These are phyloP conservation scores for Sphecodes monilicornis DNA, from an alignment of 2,888 invertebrate species.

Conservation along the genomic window DNA sequence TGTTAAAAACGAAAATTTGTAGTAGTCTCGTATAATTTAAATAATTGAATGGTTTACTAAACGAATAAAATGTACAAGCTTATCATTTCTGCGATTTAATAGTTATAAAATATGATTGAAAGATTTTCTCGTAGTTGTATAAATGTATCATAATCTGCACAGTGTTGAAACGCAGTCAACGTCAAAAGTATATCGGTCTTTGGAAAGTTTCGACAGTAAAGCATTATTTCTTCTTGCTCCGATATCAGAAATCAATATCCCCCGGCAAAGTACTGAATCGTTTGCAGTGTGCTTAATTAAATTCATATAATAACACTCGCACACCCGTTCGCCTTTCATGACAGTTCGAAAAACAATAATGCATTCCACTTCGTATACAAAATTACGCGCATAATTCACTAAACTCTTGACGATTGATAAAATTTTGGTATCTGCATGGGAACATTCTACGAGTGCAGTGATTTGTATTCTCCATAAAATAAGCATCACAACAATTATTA, in stretches of 20 bases:
- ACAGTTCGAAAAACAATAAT: background rate
- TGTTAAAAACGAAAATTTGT: too few relatives aligned
- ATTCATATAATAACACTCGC: background rate
- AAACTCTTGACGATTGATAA: background rate
- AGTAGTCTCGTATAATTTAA: background rate
- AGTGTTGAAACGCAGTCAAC: background rate
- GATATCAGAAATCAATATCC: constrained; percentile 13
- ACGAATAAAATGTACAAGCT: background rate
- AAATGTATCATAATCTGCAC: background rate
- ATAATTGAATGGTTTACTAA: too few relatives aligned
- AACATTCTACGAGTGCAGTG: background rate
- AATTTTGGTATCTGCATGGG: background rate
- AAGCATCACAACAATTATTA: background rate
- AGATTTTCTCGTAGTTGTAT: background rate
- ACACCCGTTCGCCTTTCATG: background rate
- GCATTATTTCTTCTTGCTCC: background rate
- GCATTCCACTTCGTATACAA: background rate
- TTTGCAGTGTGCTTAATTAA: constrained; percentile 8
- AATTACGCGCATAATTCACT: background rate
- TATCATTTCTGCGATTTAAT: background rate
- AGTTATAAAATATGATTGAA: background rate
- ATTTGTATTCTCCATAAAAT: background rate
- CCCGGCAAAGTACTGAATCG: background rate
- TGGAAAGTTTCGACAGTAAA: background rate
- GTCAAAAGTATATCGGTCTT: background rate